Base-by-base conservation (phyloP, 92 coral and sea anemone genomes). In the Epizoanthus rinbou region DNA sequence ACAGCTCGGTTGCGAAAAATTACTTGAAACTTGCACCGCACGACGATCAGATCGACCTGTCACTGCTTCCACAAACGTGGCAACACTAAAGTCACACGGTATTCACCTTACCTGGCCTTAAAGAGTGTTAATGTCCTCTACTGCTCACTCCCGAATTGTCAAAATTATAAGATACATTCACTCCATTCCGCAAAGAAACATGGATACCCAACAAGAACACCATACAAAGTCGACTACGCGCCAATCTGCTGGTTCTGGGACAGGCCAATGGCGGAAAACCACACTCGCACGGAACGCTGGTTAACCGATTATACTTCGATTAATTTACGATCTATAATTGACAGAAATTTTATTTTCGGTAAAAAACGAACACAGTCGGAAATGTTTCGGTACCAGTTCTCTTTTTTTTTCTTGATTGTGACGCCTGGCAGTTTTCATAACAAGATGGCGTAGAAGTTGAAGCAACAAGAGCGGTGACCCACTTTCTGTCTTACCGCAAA, bases 181-280 rank as follows among this genome's bases (percentile, higher is more conserved):
- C 62, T 15, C 50, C 76, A 88, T 80, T 19, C 18, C 70, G 37
- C 47, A 14, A 64, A 62, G 39, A 62, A 69, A 80, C 82, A 81
- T 80, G 84, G 83, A 64, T 64, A 70, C 25, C 71, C 47, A 21
- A 33, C 73, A 74, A 60, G 57, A 86, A 93, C 85, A 68, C 83
- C 79, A 84, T 89, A 87, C 92, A 93, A 89, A 84, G 75, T 76
- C 60, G 85, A 43, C 91, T 89, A 64, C 98, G 98, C 98, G 98
- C 98, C 98, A 93, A 91, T 72, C 85, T 79, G 76, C 88, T 68
- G 84, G 82, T 86, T 84, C 86, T 84, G 67, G 91, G 91, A 73
- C 88, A 83, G 67, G 84, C 80, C 89, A 92, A 89, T 89, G 95
- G 93, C 85, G 87, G 91, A 86, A 93, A 85, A 84, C 54, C 80